Percentiles rank a stretch among this genome's conserved stretches.
Conservation (phyloP, 1,140 invertebrate genomes). For the Brachionus rotundiformis region DNA sequence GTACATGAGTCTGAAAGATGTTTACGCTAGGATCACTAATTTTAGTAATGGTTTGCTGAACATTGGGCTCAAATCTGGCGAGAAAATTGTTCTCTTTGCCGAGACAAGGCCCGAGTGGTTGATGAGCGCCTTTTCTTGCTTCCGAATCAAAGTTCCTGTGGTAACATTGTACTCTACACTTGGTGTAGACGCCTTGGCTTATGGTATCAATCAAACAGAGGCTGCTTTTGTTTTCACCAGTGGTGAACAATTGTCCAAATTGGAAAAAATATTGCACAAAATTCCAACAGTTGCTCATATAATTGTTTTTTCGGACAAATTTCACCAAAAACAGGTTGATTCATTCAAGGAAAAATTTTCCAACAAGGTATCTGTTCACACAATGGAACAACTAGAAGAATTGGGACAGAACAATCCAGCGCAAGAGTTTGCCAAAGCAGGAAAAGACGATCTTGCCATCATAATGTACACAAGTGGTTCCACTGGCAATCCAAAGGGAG, state of each 20-base stretch:
- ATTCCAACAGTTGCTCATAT: neutral
- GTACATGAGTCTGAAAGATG: conserved; percentile 82
- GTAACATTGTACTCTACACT: conserved; percentile 95
- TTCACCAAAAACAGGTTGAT: neutral
- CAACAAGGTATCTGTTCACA: neutral
- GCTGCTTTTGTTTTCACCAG: conserved; percentile 21
- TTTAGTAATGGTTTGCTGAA: conserved; percentile 62
- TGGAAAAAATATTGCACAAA: conserved; percentile 43
- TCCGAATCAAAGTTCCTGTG: conserved; percentile 86
- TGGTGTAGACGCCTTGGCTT: conserved; percentile 78
- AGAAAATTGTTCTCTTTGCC: conserved; percentile 87
- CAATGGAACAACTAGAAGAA: neutral
- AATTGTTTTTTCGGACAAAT: conserved; percentile 32
- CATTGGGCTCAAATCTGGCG: conserved; percentile 67
- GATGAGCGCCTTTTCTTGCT: conserved; percentile 86
- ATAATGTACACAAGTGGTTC: conserved; percentile 66
- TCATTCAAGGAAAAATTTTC: neutral
- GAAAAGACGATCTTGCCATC: conserved; percentile 60
- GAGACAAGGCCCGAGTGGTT: conserved; percentile 97
- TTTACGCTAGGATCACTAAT: conserved; percentile 73
- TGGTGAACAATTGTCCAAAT: conserved; percentile 56
- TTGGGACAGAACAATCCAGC: neutral
- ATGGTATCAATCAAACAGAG: conserved; percentile 37
- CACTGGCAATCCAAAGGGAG: conserved; percentile 66
- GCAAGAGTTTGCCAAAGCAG: conserved; percentile 52